phyloP scores from a whole-genome alignment of 1,140 invertebrate genomes.

The Temnothorax longispinosus region DNA sequence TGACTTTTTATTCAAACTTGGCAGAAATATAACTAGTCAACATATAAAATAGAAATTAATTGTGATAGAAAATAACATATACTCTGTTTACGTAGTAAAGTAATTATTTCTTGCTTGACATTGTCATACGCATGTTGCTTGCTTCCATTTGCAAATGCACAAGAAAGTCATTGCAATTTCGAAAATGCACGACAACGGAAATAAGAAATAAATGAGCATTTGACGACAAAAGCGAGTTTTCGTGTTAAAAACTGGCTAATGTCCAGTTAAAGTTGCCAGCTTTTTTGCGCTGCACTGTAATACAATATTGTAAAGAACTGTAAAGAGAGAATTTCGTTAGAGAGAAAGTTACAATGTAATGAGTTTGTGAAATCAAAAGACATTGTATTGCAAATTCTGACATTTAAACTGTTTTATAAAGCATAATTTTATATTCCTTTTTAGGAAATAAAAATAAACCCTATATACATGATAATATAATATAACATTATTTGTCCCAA shows the following conservation, averaged over 20 bases:
- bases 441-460: not conserved
- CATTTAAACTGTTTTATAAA: not conserved
- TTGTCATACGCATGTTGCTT: not conserved
- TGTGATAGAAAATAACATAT: not conserved
- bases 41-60: not conserved
- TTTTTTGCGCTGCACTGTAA: slow-evolving; percentile 4
- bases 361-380: not conserved
- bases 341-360: not conserved
- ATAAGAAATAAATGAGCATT: slow-evolving; percentile 40
- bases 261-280: slow-evolving; percentile 25
- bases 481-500: not conserved
- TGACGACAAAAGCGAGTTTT: slow-evolving; percentile 31
- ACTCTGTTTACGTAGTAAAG: not conserved
- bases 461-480: not conserved
- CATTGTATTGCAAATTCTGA: slow-evolving; percentile 6
- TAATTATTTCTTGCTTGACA: slow-evolving; percentile 5
- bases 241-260: slow-evolving; percentile 32
- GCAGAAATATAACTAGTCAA: not conserved
- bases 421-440: not conserved
- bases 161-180: slow-evolving; percentile 46
- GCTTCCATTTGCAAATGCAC: not conserved
- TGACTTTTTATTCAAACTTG: not conserved
- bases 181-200: slow-evolving; percentile 21
- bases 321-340: not conserved
- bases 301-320: slow-evolving; percentile 26